Conservation (phyloP, 2,797 vertebrate genomes). For the Esox masquinongy region DNA sequence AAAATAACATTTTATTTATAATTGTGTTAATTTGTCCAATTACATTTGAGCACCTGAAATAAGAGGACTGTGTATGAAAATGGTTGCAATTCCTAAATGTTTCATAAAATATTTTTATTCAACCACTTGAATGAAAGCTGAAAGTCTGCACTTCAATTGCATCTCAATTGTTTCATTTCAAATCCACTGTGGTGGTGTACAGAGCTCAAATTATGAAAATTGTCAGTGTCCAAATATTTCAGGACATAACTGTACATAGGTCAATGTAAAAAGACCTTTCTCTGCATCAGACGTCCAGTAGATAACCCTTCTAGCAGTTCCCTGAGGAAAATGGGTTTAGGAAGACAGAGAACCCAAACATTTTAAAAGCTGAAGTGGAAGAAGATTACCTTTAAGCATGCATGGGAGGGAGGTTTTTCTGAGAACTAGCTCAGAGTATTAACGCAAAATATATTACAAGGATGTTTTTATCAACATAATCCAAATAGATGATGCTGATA, state of each 20-base stretch:
- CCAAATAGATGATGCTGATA: constrained; percentile 70
- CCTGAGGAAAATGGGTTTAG: constrained; percentile 44
- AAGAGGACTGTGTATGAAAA: no score
- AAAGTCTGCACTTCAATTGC: no score
- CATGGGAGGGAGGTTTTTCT: constrained; percentile 62
- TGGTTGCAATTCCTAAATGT: no score
- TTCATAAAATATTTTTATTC: no score
- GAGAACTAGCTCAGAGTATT: constrained; percentile 68
- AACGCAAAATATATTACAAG: constrained; percentile 78
- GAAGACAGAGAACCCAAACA: constrained; percentile 49
- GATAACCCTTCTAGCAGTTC: constrained; percentile 42
- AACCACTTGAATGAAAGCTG: no score
- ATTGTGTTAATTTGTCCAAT: no score
- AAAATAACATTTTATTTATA: no score
- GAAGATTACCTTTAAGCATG: constrained; percentile 74
- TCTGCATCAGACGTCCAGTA: constrained; percentile 3
- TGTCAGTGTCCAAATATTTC: no score
- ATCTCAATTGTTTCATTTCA: no score
- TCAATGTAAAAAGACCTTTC: neutral
- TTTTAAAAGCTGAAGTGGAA: constrained; percentile 74
- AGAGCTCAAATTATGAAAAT: no score
- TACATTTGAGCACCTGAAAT: no score
- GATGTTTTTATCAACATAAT: constrained; percentile 82
- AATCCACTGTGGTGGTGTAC: no score
- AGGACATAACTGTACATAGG: neutral